A percentile compares a stretch with the other conserved stretches of the same genome.
phyloP scores from a whole-genome alignment of 2,888 invertebrate species.

The Itoplectis maculator region DNA sequence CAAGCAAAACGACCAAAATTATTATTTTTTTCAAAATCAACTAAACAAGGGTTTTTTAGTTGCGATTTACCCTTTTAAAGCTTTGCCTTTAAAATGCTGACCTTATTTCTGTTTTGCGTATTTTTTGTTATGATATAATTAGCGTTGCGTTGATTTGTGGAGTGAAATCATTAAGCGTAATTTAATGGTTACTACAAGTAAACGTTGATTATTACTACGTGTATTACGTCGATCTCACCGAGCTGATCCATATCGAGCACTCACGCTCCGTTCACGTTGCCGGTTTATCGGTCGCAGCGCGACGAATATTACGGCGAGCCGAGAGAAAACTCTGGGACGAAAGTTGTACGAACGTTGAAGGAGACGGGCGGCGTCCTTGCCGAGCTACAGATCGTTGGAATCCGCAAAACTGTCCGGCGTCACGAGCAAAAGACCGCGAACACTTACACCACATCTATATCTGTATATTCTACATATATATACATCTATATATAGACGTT shows the following conservation, averaged over 20 bases:
- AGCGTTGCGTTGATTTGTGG: no score
- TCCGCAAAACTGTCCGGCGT: not conserved
- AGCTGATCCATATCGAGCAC: not conserved
- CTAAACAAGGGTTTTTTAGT: no score
- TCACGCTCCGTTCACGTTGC: not conserved
- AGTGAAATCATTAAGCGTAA: no score
- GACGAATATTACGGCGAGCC: conserved; percentile 15
- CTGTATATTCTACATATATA: not conserved
- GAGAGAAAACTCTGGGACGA: conserved; percentile 35
- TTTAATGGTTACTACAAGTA: not conserved
- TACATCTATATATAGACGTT: not conserved
- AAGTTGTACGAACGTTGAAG: conserved; percentile 36
- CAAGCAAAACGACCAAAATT: no score
- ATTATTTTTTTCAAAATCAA: no score
- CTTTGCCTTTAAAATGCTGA: no score
- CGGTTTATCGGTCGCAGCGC: not conserved
- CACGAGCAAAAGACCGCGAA: conserved; percentile 10
- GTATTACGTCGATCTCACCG: not conserved
- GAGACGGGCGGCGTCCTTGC: conserved; percentile 34
- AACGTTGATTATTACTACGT: no score
- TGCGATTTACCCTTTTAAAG: no score
- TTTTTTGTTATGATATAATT: no score
- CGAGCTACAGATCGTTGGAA: conserved; percentile 10
- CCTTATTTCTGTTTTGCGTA: no score
- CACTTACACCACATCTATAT: not conserved